Evolutionary conservation across 1,140 invertebrate species (phyloP), one percentile per base, ranked within the genome.

Genomic region (Drosophila gunungcola): DNA sequence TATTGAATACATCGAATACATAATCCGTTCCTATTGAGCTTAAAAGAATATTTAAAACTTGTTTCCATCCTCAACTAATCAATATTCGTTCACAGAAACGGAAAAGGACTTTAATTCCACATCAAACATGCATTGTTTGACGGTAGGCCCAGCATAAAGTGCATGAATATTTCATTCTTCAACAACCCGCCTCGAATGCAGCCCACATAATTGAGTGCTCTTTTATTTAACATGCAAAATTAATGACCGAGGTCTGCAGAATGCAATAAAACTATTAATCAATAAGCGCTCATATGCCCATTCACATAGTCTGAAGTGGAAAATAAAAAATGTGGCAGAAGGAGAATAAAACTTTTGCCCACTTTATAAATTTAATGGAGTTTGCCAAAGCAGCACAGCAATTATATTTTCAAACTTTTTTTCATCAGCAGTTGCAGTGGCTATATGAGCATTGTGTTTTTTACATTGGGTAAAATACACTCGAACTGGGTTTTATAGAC

Each of bases 391-490:
- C 64, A 88, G 75, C 41, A 36, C 81, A 48, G 83, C 79, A 86
- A 89, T 88, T 86, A 86, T 89, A 77, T 72, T 88, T 86, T 69
- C 62, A 76, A 88, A 88, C 73, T 82, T 82, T 86, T 88, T 88
- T 74, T 52, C 61, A 72, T 63, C 38, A 62, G 58, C 25, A 56
- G 32, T 11, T 29, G 27, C 27, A 56, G 27, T 12, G 41, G 45
- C 57, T 25, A 34, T 29, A 46, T 55, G 60, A 29, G 42, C 43
- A 41, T 56, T 38, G 34, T n/a, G 3, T 11, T 27, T 34, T 65
- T 46, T 61, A 39, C 10, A 13, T 21, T 13, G 16, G 4, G 10
- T 41, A 34, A 4, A 25, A n/a, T 63, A 63, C 58, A n/a, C 58
- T 61, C 10, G n/a, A 29, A 13, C 4, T 1, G 25, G 2, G 12